Base-by-base conservation (phyloP, 2,797 vertebrate genomes). In the Pseudotriccus pelzelni region DNA sequence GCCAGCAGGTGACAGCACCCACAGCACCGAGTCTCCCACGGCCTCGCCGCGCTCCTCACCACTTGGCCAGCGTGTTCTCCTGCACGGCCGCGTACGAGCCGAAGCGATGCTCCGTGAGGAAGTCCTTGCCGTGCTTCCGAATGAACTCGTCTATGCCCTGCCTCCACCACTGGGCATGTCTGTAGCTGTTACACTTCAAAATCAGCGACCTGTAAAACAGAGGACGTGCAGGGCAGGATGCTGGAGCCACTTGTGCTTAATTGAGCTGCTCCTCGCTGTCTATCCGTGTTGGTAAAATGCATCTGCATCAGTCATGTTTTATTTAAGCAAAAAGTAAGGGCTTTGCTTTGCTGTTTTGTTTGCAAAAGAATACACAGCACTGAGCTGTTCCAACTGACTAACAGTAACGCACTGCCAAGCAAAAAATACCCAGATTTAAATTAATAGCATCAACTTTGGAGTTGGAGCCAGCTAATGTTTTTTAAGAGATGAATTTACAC, bases 81-180 rank as follows among this genome's bases (percentile, higher is more conserved):
- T 98, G 98, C 91, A 98, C 56, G 4, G 98, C 97, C 18, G 99
- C 99, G 2, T 99, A 99, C 2, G 99, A 99, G 5, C 99, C 98
- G 12, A 99, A 99, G 94, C 99, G 98, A 73, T 99, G 99, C 73
- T 98, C 98, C 1, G 78, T 98, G 66, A 99, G 99, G 85, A 99
- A 99, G 89, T 98, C 98, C 11, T 98, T 96, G 88, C 99, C 99
- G 1, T 99, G 97, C 6, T 98, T 98, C 37, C 96, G 97, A 95
- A 99, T 70, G 84, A 99, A 99, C 72, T 98, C 98, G 4, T 99
- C 99, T 34, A 99, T 99, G 93, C 99, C 97, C 89, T 99, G 99
- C 84, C 99, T 99, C 99, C 99, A 99, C 99, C 99, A 99, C 52
- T 99, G 99, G 43, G 99, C 99, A 47, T 99, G 99, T 72, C 99